phyloP scores from a whole-genome alignment of 2,888 invertebrate genomes.

The Phalangium opilio region DNA sequence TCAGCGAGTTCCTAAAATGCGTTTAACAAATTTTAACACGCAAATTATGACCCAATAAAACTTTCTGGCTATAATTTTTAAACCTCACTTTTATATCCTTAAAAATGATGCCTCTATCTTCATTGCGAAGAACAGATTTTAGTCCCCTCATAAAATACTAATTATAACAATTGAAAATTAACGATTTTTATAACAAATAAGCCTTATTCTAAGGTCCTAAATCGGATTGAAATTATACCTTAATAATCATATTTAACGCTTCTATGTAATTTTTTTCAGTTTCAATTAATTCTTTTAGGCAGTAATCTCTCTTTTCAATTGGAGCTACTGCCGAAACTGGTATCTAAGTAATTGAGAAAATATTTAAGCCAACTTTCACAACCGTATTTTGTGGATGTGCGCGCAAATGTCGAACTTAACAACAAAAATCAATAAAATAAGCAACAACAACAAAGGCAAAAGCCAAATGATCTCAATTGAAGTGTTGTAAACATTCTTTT shows the following conservation, averaged over 20 bases:
- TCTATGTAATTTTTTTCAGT: conserved; percentile 95
- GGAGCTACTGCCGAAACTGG: conserved; percentile 20
- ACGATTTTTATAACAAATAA: no score
- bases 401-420: neutral
- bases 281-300: conserved; percentile 65
- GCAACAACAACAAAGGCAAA: neutral
- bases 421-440: neutral
- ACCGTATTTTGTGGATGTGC: neutral
- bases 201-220: no score
- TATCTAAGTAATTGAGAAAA: neutral
- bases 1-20: conserved; percentile 56
- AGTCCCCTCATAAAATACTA: conserved; percentile 39
- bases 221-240: no score
- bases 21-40: neutral
- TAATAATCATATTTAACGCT: conserved; percentile 62
- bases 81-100: conserved; percentile 65
- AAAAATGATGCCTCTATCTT: conserved; percentile 67
- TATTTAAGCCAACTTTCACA: neutral
- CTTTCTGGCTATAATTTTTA: no score
- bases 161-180: neutral
- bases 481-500: neutral
- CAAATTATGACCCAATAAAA: no score
- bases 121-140: conserved; percentile 47
- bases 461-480: neutral
- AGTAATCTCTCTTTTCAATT: conserved; percentile 72